Evolutionary conservation across 2,888 invertebrate genomes (phyloP).

Genomic region (Folsomia candida): DNA sequence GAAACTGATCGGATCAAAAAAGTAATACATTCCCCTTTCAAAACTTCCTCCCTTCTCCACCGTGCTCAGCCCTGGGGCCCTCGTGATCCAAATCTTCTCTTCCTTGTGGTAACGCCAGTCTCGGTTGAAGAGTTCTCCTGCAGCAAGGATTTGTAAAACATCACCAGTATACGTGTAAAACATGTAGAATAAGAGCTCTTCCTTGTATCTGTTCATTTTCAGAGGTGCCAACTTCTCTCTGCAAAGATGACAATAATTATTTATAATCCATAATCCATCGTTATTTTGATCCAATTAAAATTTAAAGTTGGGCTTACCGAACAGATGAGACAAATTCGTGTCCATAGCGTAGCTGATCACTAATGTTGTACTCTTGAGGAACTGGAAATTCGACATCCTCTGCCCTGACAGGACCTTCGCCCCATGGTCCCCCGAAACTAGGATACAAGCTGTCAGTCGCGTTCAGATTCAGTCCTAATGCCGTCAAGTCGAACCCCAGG

Average conservation of each 20-base stretch:
- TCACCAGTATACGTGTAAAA: constrained; percentile 99
- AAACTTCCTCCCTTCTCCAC: constrained; percentile 93
- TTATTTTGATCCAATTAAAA: too few relatives aligned
- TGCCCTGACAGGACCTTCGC: constrained; percentile 94
- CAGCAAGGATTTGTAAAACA: constrained; percentile 76
- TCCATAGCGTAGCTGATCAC: constrained; percentile 55
- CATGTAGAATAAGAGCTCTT: constrained; percentile 97
- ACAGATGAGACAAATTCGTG: constrained; percentile 67
- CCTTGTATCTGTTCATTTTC: constrained; percentile 94
- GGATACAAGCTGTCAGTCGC: constrained; percentile 97
- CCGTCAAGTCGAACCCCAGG: constrained; percentile 95
- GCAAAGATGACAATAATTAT: constrained; percentile 46
- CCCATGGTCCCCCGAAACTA: constrained; percentile 98
- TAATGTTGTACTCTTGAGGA: constrained; percentile 97
- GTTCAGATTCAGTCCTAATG: constrained; percentile 95
- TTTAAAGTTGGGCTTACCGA: constrained; percentile 59
- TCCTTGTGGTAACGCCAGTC: constrained; percentile 99
- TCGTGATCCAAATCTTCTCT: constrained; percentile 98
- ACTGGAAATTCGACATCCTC: constrained; percentile 98
- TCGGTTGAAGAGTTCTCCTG: constrained; percentile 68
- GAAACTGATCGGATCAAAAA: constrained; percentile 99
- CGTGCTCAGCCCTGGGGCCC: constrained; percentile 91
- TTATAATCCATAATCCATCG: too few relatives aligned
- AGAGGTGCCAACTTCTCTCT: constrained; percentile 92
- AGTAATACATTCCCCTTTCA: constrained; percentile 98